phyloP scores from a whole-genome alignment of 2,888 invertebrate species.

The Bhutanitis thaidina region DNA sequence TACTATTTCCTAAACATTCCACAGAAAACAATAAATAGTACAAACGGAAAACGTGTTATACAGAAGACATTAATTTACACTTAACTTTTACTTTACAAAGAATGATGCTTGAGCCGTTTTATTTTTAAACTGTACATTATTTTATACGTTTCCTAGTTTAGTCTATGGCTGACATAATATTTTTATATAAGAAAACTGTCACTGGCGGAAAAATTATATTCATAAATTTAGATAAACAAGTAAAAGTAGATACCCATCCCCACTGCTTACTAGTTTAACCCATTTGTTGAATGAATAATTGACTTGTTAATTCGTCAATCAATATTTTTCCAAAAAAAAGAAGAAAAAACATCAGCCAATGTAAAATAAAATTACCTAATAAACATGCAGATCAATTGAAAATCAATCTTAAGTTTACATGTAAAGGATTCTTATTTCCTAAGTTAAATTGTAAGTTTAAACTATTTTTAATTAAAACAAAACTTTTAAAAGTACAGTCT shows the following conservation, averaged over 20 bases:
- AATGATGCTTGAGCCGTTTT: slow-evolving; percentile 15
- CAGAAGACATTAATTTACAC: slow-evolving; percentile 9
- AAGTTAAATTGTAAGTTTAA: slow-evolving; percentile 3
- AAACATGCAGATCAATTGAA: slow-evolving; percentile 13
- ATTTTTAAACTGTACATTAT: slow-evolving; percentile 11
- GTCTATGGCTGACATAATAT: background rate
- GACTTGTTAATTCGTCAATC: no score
- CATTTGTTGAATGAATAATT: no score
- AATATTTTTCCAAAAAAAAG: no score
- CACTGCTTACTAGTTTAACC: no score
- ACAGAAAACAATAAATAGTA: slow-evolving; percentile 14
- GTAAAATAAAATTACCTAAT: background rate
- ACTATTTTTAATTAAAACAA: background rate
- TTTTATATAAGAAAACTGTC: no score
- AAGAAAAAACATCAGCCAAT: background rate
- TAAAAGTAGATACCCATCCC: no score
- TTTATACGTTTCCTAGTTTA: background rate
- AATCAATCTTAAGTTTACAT: slow-evolving; percentile 3
- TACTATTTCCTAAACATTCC: slow-evolving; percentile 3
- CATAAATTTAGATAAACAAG: no score
- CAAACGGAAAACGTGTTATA: slow-evolving; percentile 6
- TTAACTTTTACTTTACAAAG: slow-evolving; percentile 14
- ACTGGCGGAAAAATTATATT: no score
- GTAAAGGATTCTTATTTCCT: background rate
- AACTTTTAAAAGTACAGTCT: slow-evolving; percentile 40